Conservation (phyloP, 2,113 vertebrate species). For the Arvicanthis niloticus region DNA sequence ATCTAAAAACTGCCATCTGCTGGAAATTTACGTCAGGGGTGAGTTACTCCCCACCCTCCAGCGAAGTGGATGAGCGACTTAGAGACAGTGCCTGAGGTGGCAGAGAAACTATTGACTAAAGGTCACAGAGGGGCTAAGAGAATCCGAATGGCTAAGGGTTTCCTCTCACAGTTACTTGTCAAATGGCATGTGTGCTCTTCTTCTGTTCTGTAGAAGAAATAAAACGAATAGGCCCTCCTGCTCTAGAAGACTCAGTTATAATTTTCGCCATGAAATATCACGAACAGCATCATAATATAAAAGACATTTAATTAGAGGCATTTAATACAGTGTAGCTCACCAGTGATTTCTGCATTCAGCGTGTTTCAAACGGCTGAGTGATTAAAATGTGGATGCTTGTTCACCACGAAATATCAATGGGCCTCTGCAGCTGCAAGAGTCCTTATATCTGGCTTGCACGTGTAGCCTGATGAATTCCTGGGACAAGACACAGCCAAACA, state of each 20-base stretch:
- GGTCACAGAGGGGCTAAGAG: slow-evolving; percentile 59
- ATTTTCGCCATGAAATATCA: slow-evolving; percentile 87
- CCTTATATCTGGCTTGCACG: slow-evolving; percentile 77
- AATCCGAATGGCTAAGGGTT: slow-evolving; percentile 68
- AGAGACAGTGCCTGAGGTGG: neutral
- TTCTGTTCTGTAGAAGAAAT: slow-evolving; percentile 71
- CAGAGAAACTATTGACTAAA: slow-evolving; percentile 33
- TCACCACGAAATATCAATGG: slow-evolving; percentile 83
- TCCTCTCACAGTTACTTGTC: slow-evolving; percentile 73
- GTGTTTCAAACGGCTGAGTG: slow-evolving; percentile 87
- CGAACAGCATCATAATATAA: slow-evolving; percentile 84
- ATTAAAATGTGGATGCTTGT: slow-evolving; percentile 82
- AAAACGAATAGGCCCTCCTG: slow-evolving; percentile 68
- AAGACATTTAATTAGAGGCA: slow-evolving; percentile 87
- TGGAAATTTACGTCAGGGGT: slow-evolving; percentile 41
- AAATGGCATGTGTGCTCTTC: slow-evolving; percentile 76
- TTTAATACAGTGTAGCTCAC: slow-evolving; percentile 88
- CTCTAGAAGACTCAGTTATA: slow-evolving; percentile 81
- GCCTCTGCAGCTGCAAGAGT: slow-evolving; percentile 83
- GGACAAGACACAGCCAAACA: slow-evolving; percentile 74
- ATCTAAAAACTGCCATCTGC: slow-evolving; percentile 34
- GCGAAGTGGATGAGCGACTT: slow-evolving; percentile 1
- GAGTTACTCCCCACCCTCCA: slow-evolving; percentile 59
- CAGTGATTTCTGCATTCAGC: slow-evolving; percentile 88
- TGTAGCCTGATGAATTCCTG: slow-evolving; percentile 81